Evolutionary conservation across 2,797 vertebrate species (phyloP).

Genomic region (Cirrhinus mrigala): DNA sequence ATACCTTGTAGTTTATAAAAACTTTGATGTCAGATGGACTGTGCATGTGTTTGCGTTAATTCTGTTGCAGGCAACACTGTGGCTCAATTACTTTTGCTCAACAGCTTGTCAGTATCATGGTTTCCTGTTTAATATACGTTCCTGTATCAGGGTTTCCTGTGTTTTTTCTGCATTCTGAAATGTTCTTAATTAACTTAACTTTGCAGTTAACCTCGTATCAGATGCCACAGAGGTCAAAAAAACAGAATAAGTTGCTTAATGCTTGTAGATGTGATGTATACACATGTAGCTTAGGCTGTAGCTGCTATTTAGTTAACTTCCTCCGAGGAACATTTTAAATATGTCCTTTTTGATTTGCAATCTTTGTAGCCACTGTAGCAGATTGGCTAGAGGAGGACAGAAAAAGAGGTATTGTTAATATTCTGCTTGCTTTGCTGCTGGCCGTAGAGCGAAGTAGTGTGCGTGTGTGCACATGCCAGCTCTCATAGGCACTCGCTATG

Average conservation of each 20-base stretch:
- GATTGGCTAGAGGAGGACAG: slow-evolving; percentile 97
- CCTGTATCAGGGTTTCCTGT: slow-evolving; percentile 20
- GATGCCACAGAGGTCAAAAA: not conserved
- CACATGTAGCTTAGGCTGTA: not conserved
- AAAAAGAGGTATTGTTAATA: slow-evolving; percentile 87
- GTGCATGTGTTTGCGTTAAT: not conserved
- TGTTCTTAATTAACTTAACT: slow-evolving; percentile 2
- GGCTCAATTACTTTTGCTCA: not conserved
- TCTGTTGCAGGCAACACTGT: slow-evolving; percentile 9
- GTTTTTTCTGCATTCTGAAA: not conserved
- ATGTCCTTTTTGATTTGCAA: slow-evolving; percentile 48
- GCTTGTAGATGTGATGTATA: not conserved
- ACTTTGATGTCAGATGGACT: not conserved
- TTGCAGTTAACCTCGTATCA: not conserved
- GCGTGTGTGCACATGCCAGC: slow-evolving; percentile 6
- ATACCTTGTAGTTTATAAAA: not conserved
- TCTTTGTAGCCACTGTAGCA: slow-evolving; percentile 79
- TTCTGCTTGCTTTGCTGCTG: slow-evolving; percentile 72
- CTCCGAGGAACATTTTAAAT: slow-evolving; percentile 30
- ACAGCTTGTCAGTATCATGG: slow-evolving; percentile 1
- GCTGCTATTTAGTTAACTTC: slow-evolving; percentile 21
- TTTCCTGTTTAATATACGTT: slow-evolving; percentile 23
- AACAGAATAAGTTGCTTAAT: not conserved
- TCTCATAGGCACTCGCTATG: slow-evolving; percentile 6
- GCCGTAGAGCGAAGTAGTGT: slow-evolving; percentile 45